These are phyloP conservation scores for Tetramorium parvispinum DNA, from an alignment of 1,140 invertebrate species.

Conservation along the genomic window DNA sequence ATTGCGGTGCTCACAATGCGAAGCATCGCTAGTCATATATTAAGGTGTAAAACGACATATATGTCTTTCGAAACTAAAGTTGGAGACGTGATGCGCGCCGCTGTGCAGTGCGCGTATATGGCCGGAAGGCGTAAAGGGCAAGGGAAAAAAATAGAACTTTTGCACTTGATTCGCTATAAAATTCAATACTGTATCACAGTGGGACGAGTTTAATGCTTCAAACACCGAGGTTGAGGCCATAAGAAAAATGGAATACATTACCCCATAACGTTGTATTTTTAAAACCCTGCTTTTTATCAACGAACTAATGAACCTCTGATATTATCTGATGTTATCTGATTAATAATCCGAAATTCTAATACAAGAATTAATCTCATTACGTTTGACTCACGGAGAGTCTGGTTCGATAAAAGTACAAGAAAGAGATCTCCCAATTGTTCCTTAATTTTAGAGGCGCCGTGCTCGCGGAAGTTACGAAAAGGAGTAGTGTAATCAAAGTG, in stretches of 20 bases:
- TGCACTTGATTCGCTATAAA: constrained; percentile 62
- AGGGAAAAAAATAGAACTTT: constrained; percentile 40
- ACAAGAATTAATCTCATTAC: background rate
- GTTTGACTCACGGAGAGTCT: background rate
- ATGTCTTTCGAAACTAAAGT: constrained; percentile 57
- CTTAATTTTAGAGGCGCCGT: background rate
- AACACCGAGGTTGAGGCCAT: background rate
- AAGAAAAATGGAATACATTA: constrained; percentile 36
- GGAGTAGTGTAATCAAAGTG: constrained; percentile 17
- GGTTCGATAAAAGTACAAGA: background rate
- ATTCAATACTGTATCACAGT: constrained; percentile 56
- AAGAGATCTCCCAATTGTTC: background rate
- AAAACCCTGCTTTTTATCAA: background rate
- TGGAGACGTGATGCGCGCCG: constrained; percentile 13
- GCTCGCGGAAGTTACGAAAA: background rate
- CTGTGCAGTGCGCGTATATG: constrained; percentile 16
- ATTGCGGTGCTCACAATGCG: constrained; percentile 49
- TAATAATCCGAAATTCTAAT: background rate
- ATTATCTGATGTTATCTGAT: background rate
- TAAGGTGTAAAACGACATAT: constrained; percentile 28
- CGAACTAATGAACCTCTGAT: too few species aligned
- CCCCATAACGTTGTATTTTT: background rate
- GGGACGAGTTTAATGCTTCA: constrained; percentile 33
- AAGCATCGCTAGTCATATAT: constrained; percentile 42
- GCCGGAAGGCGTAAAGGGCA: background rate